Conservation (phyloP, 2,797 vertebrate species). For the Neosalanx taihuensis region DNA sequence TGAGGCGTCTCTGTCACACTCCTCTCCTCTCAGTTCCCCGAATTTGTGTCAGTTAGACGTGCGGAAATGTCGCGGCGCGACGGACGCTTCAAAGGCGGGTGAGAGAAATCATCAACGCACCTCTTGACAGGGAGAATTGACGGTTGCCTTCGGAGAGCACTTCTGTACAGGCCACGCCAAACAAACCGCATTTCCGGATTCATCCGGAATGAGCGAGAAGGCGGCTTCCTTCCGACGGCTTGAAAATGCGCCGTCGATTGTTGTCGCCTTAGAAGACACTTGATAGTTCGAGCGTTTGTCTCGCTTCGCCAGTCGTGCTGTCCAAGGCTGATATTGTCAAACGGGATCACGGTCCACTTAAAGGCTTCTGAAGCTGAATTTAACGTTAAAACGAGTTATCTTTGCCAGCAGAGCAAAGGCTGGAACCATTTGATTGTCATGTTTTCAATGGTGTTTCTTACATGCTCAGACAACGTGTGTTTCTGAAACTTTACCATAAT, state of each 20-base stretch:
- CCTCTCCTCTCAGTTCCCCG: constrained; percentile 41
- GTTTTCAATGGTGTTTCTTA: not conserved
- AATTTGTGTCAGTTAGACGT: constrained; percentile 51
- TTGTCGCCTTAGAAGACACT: not conserved
- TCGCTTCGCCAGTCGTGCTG: too few relatives aligned
- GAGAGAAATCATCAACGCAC: constrained; percentile 37
- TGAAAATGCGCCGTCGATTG: not conserved
- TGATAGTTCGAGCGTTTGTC: not conserved
- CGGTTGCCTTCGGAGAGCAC: constrained; percentile 30
- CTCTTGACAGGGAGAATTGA: constrained; percentile 38
- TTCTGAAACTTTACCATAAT: too few relatives aligned
- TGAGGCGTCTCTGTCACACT: constrained; percentile 60
- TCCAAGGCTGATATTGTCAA: too few relatives aligned
- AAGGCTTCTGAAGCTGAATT: too few relatives aligned
- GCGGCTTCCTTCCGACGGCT: not conserved
- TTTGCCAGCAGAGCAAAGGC: too few relatives aligned
- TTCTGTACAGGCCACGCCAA: constrained; percentile 18
- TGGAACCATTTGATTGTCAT: too few relatives aligned
- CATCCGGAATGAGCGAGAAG: not conserved
- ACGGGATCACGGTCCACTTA: too few relatives aligned
- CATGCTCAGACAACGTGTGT: not conserved
- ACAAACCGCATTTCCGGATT: constrained; percentile 10
- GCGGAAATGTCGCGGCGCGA: constrained; percentile 39
- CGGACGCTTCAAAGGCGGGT: constrained; percentile 30
- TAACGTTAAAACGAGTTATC: too few relatives aligned